Base-by-base conservation (phyloP, 2,797 vertebrate genomes). In the Periophthalmus magnuspinnatus region DNA sequence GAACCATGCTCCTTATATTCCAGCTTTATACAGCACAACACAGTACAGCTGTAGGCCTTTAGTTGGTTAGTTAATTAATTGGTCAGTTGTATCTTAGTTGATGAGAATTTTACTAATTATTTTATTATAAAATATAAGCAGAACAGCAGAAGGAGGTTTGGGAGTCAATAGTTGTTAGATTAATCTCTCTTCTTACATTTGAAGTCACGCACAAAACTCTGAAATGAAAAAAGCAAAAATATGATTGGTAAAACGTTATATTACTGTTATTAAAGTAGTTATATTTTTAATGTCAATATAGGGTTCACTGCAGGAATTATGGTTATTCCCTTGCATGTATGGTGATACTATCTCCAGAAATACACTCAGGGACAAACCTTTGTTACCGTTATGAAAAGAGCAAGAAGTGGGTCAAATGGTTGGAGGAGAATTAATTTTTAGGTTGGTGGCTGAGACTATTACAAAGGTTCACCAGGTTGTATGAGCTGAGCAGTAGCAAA, bases 351-450 rank as follows among this genome's bases (percentile, higher is more conserved):
- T 41, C 56, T 34, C 47, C 22, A 47, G 45, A 13, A 80, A 77
- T 57, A 24, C 85, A 68, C 81, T 47, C 52, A 65, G 78, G 74
- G 74, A 79, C 73, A 76, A 81, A 76, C 71, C 74, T 80, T 59
- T 65, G 76, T 82, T 80, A 86, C 84, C 70, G 33, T 62, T 54
- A 57, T n/a, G 22, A 19, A 34, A 91, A 73, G 74, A 80, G 79
- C 74, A 71, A 87, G 81, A 88, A 88, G 77, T 81, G 89, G 87
- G 85, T 89, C 83, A 67, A 71, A 71, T 79, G 68, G 65, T 70
- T 77, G 74, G 83, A 67, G 56, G 19, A 91, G 91, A 94, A 93
- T 93, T 91, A 91, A 95, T 94, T 95, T 92, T 91, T 90, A 92
- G 89, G 89, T 50, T 82, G 68, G 52, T 61, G 45, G 60, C 78